A percentile compares a stretch with the other conserved stretches of the same genome.
Conservation (phyloP, 2,113 vertebrate species). For the Donacobius atricapilla region DNA sequence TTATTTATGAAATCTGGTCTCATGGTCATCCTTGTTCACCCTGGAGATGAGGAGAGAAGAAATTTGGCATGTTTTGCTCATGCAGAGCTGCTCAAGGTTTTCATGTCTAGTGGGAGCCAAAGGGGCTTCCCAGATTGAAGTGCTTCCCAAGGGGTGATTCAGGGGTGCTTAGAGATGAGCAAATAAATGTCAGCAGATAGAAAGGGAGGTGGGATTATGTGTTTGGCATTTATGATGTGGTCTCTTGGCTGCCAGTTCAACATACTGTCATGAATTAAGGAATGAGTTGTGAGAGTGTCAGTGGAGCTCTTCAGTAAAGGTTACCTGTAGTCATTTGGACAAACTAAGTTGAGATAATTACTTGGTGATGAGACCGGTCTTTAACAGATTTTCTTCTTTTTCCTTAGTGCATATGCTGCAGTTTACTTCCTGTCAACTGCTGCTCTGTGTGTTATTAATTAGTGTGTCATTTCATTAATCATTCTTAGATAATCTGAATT, state of each 20-base stretch:
- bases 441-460: neutral
- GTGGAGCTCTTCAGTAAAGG: neutral
- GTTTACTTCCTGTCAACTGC: neutral
- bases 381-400: neutral
- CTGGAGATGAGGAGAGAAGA: neutral
- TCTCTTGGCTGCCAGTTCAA: neutral
- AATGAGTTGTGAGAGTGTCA: neutral
- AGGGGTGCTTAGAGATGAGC: neutral
- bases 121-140: neutral
- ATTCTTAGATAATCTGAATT: neutral
- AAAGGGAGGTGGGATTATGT: neutral
- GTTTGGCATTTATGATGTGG: neutral
- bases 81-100: neutral
- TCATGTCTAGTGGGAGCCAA: neutral
- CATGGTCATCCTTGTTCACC: neutral
- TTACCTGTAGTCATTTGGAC: neutral
- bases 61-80: neutral
- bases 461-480: neutral
- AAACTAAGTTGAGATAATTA: neutral
- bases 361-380: neutral
- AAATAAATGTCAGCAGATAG: neutral
- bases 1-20: neutral
- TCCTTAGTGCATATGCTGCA: neutral
- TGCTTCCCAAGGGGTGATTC: neutral
- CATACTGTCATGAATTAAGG: neutral